Base-by-base conservation (phyloP, 30 jellyfish, hydroid and myxozoan genomes). In the Aurelia aurita complex sp. Pacific region DNA sequence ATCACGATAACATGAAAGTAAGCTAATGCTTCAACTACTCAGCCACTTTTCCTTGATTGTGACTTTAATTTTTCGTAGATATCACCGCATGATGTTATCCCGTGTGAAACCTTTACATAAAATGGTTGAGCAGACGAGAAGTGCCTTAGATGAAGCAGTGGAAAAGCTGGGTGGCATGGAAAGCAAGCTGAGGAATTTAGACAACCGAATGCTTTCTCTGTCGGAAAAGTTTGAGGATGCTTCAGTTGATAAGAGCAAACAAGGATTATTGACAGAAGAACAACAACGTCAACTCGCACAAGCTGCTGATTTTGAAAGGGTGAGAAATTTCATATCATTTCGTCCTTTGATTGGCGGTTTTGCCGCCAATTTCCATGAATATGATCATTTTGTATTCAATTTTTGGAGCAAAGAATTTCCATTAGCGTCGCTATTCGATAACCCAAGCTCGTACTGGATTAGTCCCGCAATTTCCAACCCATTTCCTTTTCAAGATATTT, bases 201-300 rank as follows among this genome's bases (percentile, higher is more conserved):
- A 79, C 64, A 66, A 69, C 10, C 90, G 97, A 33, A 64, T 90
- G 95, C 63, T 52, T 5, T 67, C 91, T 9, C 85, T 90, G 11
- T 78, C 95, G 40, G 91, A 83, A 40, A 90, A 90, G 57, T 90
- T 69, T 40, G 97, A 90, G 74, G 97, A 90, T 19, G 97, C 97
- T 2, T 90, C 95, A 5, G 97, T 90, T 43, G 97, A 90, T 52
- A 90, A 84, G 61, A 82, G 92, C 50, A 69, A 87, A 63, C 97
- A 90, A 42, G 86, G 89, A 12, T 60, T 64, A 35, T n/a, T 77
- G 40, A 88, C 92, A 5, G 97, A 83, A 23, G 82, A 83, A 35
- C 92, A 82, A 72, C 79, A 70, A 23, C 71, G 69, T 51, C 87
- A 82, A 89, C 70, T 90, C 17, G 51, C 77, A 10, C 78, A 78